These are phyloP conservation scores for Rhizoglyphus robini DNA, from an alignment of 1,140 invertebrate genomes.

Conservation along the genomic window DNA sequence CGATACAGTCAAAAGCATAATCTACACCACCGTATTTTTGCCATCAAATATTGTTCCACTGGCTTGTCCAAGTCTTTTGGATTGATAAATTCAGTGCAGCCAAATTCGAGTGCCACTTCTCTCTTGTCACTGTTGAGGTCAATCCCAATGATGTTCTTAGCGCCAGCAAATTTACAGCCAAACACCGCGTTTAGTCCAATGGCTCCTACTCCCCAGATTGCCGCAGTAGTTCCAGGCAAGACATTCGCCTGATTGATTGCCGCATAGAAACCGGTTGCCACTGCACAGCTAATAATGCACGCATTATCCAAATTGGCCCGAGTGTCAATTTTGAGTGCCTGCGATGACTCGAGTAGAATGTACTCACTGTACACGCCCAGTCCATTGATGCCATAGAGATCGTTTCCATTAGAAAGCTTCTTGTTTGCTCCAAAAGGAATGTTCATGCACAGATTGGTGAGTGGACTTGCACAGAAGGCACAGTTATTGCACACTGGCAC, in stretches of 20 bases:
- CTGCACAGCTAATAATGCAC: not conserved
- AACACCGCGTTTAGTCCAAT: constrained; percentile 39
- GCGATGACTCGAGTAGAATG: constrained; percentile 19
- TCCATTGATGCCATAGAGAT: not conserved
- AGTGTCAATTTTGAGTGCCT: not conserved
- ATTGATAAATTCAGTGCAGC: constrained; percentile 39
- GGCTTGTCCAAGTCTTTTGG: constrained; percentile 21
- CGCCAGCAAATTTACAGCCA: constrained; percentile 40
- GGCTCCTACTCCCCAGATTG: too few relatives aligned
- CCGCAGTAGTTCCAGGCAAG: too few relatives aligned
- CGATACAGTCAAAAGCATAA: too few relatives aligned
- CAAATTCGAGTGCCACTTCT: constrained; percentile 37
- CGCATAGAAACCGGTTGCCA: too few relatives aligned
- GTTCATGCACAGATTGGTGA: not conserved
- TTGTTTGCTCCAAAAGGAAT: constrained; percentile 54
- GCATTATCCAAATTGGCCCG: too few relatives aligned
- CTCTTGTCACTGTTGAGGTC: constrained; percentile 39
- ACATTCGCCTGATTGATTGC: too few relatives aligned
- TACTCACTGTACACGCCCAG: too few relatives aligned
- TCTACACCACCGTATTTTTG: constrained; percentile 40
- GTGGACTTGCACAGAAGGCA: constrained; percentile 43
- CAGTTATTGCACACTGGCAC: constrained; percentile 88
- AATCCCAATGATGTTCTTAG: constrained; percentile 39
- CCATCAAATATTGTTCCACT: constrained; percentile 37
- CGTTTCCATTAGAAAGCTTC: not conserved